phyloP scores from a whole-genome alignment of 2,888 invertebrate genomes.

The Cryptosula pallasiana region DNA sequence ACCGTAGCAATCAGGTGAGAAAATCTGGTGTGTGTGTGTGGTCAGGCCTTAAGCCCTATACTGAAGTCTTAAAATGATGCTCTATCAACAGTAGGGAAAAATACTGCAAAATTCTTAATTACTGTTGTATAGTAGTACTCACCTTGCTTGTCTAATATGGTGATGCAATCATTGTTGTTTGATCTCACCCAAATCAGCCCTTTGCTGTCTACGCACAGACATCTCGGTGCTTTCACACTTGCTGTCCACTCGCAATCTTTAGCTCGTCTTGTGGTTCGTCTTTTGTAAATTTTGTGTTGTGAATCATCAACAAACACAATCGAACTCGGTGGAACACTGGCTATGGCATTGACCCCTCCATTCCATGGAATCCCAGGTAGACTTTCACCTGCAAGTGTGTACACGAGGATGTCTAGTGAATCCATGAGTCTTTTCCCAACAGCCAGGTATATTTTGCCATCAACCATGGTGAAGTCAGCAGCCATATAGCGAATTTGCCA shows the following conservation, averaged over 20 bases:
- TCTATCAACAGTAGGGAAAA: no score
- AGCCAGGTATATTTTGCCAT: not conserved
- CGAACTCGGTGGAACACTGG: not conserved
- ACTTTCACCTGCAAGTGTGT: not conserved
- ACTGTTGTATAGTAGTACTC: no score
- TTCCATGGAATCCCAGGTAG: not conserved
- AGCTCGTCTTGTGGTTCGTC: not conserved
- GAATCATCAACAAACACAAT: not conserved
- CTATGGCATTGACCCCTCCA: not conserved
- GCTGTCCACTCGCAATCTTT: not conserved
- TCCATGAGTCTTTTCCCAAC: not conserved
- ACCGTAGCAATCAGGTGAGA: no score
- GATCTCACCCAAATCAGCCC: constrained; percentile 3
- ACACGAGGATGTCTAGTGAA: not conserved
- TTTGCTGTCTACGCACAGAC: not conserved
- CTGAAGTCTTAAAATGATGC: no score
- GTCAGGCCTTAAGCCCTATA: no score
- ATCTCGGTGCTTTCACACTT: not conserved
- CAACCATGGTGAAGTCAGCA: not conserved
- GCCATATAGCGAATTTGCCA: not conserved
- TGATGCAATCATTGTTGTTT: constrained; percentile 2
- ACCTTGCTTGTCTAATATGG: not conserved
- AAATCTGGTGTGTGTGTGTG: no score
- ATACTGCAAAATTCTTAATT: no score
- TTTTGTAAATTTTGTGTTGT: not conserved